Conservation (phyloP, 2,797 vertebrate genomes). For the Lithobates sylvaticus region DNA sequence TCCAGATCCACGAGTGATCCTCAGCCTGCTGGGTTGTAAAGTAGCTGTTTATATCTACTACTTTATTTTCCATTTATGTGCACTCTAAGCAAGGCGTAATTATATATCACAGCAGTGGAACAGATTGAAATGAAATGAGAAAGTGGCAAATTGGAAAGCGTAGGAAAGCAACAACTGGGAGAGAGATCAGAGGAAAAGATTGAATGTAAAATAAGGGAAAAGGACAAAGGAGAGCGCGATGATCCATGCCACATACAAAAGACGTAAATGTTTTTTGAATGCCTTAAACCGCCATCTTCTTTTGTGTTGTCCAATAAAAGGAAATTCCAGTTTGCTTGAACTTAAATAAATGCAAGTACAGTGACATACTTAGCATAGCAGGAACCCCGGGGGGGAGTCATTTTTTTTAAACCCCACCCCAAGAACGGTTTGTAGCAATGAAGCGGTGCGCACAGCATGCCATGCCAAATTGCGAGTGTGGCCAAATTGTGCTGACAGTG, state of each 20-base stretch:
- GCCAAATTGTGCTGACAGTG: too few species aligned
- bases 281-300: background rate
- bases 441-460: too few species aligned
- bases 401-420: too few species aligned
- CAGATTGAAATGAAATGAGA: constrained; percentile 52
- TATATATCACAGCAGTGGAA: constrained; percentile 53
- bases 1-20: background rate
- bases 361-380: too few species aligned
- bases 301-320: background rate
- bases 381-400: too few species aligned
- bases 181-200: constrained; percentile 36
- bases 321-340: background rate
- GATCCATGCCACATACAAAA: background rate
- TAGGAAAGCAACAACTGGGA: constrained; percentile 42
- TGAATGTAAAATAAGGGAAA: constrained; percentile 8
- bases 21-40: constrained; percentile 1
- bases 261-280: background rate
- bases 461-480: too few species aligned
- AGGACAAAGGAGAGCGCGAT: constrained; percentile 16
- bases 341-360: too few species aligned
- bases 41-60: constrained; percentile 37
- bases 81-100: constrained; percentile 39
- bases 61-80: constrained; percentile 53
- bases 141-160: constrained; percentile 43
- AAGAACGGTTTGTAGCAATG: too few species aligned